A percentile compares a stretch with the other conserved stretches of the same genome.
Conservation (phyloP, 2,888 invertebrate species). For the Lithophane semibrunnea region DNA sequence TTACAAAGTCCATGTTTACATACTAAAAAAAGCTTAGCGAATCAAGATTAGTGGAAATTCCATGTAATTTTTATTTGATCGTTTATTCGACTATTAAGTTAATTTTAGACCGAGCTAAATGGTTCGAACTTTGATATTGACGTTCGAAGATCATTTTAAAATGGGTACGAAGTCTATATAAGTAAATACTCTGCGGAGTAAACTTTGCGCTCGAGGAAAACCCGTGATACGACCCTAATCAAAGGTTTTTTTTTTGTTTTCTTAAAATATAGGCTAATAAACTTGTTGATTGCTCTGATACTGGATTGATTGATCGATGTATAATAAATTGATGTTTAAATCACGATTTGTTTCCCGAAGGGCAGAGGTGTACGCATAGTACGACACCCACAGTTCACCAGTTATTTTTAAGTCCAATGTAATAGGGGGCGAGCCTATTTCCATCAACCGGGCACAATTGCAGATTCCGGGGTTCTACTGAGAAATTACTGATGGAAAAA, state of each 20-base stretch:
- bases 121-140: conserved; percentile 6
- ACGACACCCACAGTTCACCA: no score
- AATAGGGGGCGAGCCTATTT: no score
- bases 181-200: background rate
- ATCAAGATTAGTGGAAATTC: conserved; percentile 15
- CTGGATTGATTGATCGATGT: background rate
- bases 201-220: conserved; percentile 15
- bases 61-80: conserved; percentile 2
- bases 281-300: background rate
- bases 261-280: background rate
- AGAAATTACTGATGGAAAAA: no score
- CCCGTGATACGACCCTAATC: background rate
- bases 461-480: no score
- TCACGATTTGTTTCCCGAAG: background rate
- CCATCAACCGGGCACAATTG: no score
- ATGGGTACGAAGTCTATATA: conserved; percentile 11
- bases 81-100: background rate
- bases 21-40: background rate
- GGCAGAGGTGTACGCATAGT: no score
- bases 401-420: no score
- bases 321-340: background rate
- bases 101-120: background rate
- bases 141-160: background rate
- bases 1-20: conserved; percentile 1
- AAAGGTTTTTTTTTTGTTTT: background rate